phyloP scores from a whole-genome alignment of 2,888 invertebrate genomes.

The Leptopilina syphax region DNA sequence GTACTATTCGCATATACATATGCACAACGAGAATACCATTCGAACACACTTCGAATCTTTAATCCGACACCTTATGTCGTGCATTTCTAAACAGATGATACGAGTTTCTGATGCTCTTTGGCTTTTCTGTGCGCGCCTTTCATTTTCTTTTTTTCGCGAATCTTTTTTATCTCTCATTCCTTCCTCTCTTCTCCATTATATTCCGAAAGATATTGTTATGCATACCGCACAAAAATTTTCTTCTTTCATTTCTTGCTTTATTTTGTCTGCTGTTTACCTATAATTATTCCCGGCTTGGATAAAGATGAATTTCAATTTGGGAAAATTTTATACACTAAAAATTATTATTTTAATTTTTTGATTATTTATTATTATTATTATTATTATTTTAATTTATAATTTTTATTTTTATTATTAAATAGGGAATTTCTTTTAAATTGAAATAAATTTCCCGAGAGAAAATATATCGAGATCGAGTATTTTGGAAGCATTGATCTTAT shows the following conservation, averaged over 20 bases:
- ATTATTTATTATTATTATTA: too few relatives aligned
- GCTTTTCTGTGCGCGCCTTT: constrained; percentile 42
- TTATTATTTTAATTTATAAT: too few relatives aligned
- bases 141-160: not conserved
- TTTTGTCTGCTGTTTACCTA: constrained; percentile 36
- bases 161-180: constrained; percentile 8
- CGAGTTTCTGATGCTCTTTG: constrained; percentile 49
- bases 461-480: not conserved
- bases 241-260: constrained; percentile 42
- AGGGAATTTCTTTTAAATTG: too few relatives aligned
- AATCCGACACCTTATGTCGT: constrained; percentile 67
- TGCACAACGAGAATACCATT: constrained; percentile 60
- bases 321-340: not conserved
- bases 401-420: too few relatives aligned
- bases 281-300: not conserved
- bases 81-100: constrained; percentile 68
- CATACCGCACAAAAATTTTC: constrained; percentile 45
- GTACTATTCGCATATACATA: constrained; percentile 60
- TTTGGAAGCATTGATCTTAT: not conserved
- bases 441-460: too few relatives aligned
- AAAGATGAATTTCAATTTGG: not conserved
- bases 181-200: constrained; percentile 38
- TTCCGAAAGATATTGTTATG: constrained; percentile 24
- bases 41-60: constrained; percentile 72
- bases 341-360: too few relatives aligned